phyloP scores from a whole-genome alignment of 2,113 vertebrate genomes.

The Chlorocebus sabaeus region DNA sequence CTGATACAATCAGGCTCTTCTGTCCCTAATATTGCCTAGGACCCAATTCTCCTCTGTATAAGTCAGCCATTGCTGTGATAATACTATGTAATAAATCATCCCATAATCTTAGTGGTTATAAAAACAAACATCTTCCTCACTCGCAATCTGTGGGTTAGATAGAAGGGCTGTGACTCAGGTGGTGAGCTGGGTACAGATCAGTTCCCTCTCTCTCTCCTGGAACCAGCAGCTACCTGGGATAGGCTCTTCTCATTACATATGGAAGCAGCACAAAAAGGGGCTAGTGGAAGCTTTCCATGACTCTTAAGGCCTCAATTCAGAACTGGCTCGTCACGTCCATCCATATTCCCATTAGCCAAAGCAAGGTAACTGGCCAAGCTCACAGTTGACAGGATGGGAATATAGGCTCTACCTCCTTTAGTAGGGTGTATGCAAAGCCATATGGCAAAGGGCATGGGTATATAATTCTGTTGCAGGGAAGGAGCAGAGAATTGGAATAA shows the following conservation, averaged over 20 bases:
- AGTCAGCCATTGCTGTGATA: background rate
- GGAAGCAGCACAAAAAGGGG: background rate
- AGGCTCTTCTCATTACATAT: background rate
- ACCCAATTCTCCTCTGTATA: background rate
- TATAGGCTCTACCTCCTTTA: background rate
- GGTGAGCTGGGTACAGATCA: background rate
- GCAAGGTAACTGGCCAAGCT: background rate
- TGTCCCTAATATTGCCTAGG: background rate
- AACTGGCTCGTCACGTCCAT: background rate
- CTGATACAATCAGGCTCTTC: background rate
- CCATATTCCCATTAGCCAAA: background rate
- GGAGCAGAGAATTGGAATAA: background rate
- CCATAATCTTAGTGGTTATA: background rate
- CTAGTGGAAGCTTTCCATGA: background rate
- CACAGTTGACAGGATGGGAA: background rate
- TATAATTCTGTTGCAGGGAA: background rate
- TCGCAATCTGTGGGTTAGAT: background rate
- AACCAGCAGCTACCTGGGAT: background rate
- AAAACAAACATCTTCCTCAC: background rate
- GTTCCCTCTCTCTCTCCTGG: background rate
- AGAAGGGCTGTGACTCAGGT: background rate
- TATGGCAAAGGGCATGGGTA: background rate
- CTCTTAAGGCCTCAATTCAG: background rate
- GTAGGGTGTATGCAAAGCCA: background rate
- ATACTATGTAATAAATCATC: background rate